phyloP scores from a whole-genome alignment of 1,140 invertebrate species.

The Leptinotarsa lineolata region DNA sequence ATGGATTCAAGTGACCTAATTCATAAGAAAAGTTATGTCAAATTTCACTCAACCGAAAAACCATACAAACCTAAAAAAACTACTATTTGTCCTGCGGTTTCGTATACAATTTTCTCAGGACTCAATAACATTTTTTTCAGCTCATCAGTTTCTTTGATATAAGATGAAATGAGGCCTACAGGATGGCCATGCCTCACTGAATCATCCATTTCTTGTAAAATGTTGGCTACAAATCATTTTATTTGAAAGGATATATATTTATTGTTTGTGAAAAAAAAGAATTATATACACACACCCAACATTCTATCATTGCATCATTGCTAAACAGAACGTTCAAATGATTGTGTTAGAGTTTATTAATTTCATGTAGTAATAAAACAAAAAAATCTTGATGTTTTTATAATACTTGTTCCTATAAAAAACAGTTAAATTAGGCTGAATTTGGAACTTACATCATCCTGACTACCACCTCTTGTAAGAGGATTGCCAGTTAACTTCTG shows the following conservation, averaged over 20 bases:
- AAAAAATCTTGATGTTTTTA: too few species aligned
- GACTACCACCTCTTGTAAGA: too few species aligned
- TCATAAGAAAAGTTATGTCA: background rate
- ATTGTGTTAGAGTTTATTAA: too few species aligned
- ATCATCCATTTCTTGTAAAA: conserved; percentile 63
- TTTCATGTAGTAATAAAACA: too few species aligned
- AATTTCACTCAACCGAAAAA: background rate
- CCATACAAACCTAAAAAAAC: conserved; percentile 60
- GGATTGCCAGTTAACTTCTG: too few species aligned
- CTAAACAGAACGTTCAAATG: too few species aligned
- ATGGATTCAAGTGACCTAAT: conserved; percentile 60
- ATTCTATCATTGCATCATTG: too few species aligned
- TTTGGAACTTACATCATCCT: too few species aligned
- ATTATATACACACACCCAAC: too few species aligned
- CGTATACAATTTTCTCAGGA: conserved; percentile 54
- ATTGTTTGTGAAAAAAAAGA: too few species aligned
- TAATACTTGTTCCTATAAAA: too few species aligned
- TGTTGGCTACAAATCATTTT: conserved; percentile 36
- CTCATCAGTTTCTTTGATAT: conserved; percentile 45
- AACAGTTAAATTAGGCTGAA: too few species aligned
- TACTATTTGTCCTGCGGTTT: conserved; percentile 60
- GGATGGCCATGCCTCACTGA: conserved; percentile 56
- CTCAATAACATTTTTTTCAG: conserved; percentile 48
- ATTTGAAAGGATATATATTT: background rate
- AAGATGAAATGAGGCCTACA: conserved; percentile 47